Percentiles rank a stretch among this genome's conserved stretches.
Evolutionary conservation across 2,113 vertebrate genomes (phyloP).

Genomic region (Dipodomys spectabilis): DNA sequence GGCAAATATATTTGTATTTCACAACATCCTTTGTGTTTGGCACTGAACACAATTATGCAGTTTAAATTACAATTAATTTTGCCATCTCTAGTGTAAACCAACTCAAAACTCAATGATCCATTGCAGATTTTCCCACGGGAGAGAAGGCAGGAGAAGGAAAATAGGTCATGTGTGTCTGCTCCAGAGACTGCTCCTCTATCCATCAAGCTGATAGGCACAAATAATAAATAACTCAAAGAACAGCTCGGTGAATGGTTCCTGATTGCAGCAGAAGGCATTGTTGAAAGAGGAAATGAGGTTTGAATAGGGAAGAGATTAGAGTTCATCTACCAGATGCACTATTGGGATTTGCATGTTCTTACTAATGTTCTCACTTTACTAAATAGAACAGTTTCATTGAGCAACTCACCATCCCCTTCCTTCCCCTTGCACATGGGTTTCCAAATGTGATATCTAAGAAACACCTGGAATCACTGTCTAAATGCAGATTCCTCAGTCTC

Average conservation of each 20-base stretch:
- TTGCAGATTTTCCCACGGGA: not conserved
- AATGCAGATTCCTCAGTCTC: not conserved
- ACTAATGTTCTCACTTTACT: not conserved
- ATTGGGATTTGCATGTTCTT: not conserved
- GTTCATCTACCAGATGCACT: conserved; percentile 3
- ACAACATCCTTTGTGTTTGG: conserved; percentile 47
- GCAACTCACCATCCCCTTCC: not conserved
- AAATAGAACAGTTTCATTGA: conserved; percentile 32
- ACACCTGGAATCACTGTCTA: not conserved
- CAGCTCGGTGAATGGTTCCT: conserved; percentile 34
- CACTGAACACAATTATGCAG: conserved; percentile 69
- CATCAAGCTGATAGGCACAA: conserved; percentile 28
- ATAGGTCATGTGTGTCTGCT: not conserved
- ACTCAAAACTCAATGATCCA: conserved; percentile 58
- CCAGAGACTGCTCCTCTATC: not conserved
- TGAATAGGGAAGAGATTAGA: conserved; percentile 12
- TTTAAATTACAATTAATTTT: conserved; percentile 79
- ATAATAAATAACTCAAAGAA: conserved; percentile 56
- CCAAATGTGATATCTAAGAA: not conserved
- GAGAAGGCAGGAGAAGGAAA: conserved; percentile 40
- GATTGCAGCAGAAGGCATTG: conserved; percentile 62
- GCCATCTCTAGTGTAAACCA: conserved; percentile 64
- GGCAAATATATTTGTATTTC: conserved; percentile 59
- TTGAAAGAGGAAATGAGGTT: conserved; percentile 55
- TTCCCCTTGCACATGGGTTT: not conserved